These are phyloP conservation scores for Rhabdophis nuchalis DNA, from an alignment of 2,797 vertebrate species.

Conservation along the genomic window DNA sequence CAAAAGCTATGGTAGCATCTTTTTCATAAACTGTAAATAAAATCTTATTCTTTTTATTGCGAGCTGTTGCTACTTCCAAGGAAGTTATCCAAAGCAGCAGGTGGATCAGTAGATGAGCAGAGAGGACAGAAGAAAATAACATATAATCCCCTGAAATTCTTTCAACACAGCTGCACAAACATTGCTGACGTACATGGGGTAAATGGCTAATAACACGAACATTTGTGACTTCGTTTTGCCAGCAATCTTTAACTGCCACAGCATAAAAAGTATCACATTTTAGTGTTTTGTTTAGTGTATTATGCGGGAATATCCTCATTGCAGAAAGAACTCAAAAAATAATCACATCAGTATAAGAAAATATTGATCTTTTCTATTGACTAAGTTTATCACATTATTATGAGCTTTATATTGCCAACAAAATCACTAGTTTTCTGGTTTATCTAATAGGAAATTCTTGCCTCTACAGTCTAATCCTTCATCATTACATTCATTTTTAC, in stretches of 20 bases:
- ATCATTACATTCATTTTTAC: neutral
- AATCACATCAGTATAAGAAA: neutral
- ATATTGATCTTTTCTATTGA: neutral
- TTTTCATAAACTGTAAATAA: neutral
- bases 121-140: conserved; percentile 7
- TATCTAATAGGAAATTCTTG: neutral
- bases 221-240: conserved; percentile 20
- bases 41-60: neutral
- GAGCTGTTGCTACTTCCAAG: neutral
- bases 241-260: conserved; percentile 16
- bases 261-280: neutral
- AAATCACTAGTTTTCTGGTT: neutral
- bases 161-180: conserved; percentile 23
- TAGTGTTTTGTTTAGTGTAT: conserved; percentile 41
- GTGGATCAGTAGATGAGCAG: conserved; percentile 24
- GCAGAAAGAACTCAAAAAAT: neutral
- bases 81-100: conserved; percentile 11
- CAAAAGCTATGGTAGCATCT: neutral
- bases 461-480: neutral
- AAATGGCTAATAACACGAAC: conserved; percentile 24
- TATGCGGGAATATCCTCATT: conserved; percentile 37
- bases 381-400: neutral
- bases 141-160: conserved; percentile 23
- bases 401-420: neutral
- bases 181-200: conserved; percentile 19